Percentiles rank a stretch among this genome's conserved stretches.
Conservation (phyloP, 2,888 invertebrate species). For the Panopea generosa region DNA sequence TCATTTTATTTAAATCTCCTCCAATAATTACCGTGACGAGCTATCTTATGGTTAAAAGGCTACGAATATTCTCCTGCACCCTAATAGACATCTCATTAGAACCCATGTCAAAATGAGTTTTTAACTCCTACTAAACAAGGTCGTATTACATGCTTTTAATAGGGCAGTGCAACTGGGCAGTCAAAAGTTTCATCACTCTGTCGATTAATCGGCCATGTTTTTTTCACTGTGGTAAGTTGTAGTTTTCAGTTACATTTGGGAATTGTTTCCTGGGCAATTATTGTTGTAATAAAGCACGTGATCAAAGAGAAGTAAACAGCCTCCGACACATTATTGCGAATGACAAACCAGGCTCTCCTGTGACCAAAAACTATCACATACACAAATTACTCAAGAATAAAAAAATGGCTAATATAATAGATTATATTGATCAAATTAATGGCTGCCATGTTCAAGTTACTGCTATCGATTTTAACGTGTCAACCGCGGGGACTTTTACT, state of each 20-base stretch:
- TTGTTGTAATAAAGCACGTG: conserved; percentile 33
- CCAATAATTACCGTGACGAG: too few relatives aligned
- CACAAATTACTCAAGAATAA: conserved; percentile 60
- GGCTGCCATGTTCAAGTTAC: conserved; percentile 46
- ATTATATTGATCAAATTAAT: conserved; percentile 66
- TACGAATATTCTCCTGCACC: too few relatives aligned
- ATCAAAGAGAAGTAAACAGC: conserved; percentile 52
- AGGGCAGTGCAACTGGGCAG: too few relatives aligned
- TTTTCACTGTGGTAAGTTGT: too few relatives aligned
- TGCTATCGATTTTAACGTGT: conserved; percentile 53
- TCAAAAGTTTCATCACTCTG: too few relatives aligned
- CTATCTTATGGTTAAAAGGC: too few relatives aligned
- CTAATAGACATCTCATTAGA: too few relatives aligned
- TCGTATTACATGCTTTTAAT: too few relatives aligned
- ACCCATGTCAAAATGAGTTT: too few relatives aligned
- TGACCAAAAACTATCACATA: conserved; percentile 55
- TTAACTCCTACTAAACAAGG: too few relatives aligned
- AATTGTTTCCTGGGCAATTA: conserved; percentile 28
- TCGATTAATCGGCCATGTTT: too few relatives aligned
- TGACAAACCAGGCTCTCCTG: conserved; percentile 49
- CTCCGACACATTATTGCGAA: conserved; percentile 39
- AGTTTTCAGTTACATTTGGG: neutral
- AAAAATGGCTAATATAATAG: conserved; percentile 59
- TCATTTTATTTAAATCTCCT: too few relatives aligned
- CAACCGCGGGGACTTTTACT: conserved; percentile 36